Base-by-base conservation (phyloP, 2,797 vertebrate genomes). In the Alcedo quadribrachys region DNA sequence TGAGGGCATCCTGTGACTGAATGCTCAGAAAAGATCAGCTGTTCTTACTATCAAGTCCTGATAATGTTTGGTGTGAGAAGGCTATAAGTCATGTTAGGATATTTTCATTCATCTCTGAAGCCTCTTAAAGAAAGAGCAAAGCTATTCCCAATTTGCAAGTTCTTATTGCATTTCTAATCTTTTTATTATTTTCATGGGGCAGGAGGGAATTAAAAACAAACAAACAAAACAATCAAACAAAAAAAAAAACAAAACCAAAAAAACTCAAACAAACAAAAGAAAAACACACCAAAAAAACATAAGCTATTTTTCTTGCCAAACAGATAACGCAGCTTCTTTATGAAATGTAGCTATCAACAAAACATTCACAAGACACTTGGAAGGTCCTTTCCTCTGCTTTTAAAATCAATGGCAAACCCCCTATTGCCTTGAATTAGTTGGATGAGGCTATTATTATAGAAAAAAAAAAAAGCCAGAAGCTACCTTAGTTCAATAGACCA, bases 401-500 rank as follows among this genome's bases (percentile, higher is more conserved):
- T 65, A 84, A 86, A 76, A 50, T 73, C 73, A 84, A 4, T 61
- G 24, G 19, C 77, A 86, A 91, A 85, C 90, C 82, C 48, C 6
- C 32, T 82, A 17, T 61, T 88, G 81, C 78, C 77, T 80, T 57
- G 51, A 80, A 45, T 15, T 51, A 48, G 54, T 37, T 87, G 65
- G 50, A 71, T 85, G 61, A 90, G 46, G 32, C 40, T 74, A 24
- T 86, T 93, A 83, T 33, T 77, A 43, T 67, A 60, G 76, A 94
- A 40, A 15, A 96, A 92, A 94, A 96, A 92, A 69, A 96, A 90
- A 93, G 83, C 75, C 86, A 91, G 89, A 60, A 93, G 61, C 48
- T 83, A n/a, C 92, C 84, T 89, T 93, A 48, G 67, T 35, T 89
- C 87, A 68, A 54, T 78, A 51, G 7, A 92, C 93, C 75, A 93